Evolutionary conservation across 2,797 vertebrate species (phyloP).

Genomic region (Labeo calbasu): DNA sequence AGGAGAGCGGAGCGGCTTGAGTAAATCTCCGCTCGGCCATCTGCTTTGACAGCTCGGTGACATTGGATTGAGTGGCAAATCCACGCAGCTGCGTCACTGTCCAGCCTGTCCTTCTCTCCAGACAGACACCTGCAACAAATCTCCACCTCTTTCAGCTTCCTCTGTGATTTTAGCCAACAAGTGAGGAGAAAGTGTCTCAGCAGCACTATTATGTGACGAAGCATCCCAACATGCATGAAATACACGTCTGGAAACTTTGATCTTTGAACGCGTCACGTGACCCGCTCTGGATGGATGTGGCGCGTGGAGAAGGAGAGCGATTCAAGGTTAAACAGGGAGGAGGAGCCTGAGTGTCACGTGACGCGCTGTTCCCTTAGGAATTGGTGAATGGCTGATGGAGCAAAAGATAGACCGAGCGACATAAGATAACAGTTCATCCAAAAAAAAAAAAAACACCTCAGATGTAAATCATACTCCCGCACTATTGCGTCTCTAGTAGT

Average conservation of each 20-base stretch:
- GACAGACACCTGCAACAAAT: slow-evolving; percentile 9
- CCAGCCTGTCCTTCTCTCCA: slow-evolving; percentile 9
- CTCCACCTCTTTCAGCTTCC: background rate
- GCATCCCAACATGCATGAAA: background rate
- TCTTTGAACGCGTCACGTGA: background rate
- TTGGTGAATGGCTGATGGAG: background rate
- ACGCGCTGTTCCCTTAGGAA: background rate
- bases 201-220: no score
- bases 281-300: background rate
- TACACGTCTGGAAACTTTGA: background rate
- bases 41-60: slow-evolving; percentile 67
- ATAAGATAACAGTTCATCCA: background rate
- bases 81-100: slow-evolving; percentile 24
- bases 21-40: slow-evolving; percentile 65
- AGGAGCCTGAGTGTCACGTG: slow-evolving; percentile 10
- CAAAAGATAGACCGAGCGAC: background rate
- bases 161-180: background rate
- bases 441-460: background rate
- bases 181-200: no score
- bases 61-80: slow-evolving; percentile 66
- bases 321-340: slow-evolving; percentile 42
- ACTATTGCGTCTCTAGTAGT: background rate
- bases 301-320: background rate
- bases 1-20: slow-evolving; percentile 50
- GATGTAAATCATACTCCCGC: background rate